These are phyloP conservation scores for Masnerella sp. DNA, from an alignment of 2,888 invertebrate genomes.

Conservation along the genomic window DNA sequence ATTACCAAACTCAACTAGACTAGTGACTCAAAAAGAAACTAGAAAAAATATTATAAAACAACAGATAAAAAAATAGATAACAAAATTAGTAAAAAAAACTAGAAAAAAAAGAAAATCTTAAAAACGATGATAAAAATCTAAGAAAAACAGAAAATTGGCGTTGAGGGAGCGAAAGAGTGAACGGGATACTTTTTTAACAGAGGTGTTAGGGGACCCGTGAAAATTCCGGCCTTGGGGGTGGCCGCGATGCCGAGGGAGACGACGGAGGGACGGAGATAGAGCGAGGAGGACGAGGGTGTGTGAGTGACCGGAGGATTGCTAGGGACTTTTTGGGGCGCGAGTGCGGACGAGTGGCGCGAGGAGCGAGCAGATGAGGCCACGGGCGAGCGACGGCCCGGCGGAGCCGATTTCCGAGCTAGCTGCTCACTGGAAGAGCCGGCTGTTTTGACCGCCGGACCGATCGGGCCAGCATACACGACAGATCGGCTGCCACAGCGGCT, in stretches of 20 bases:
- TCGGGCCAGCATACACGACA: slow-evolving; percentile 73
- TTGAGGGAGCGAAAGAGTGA: slow-evolving; percentile 32
- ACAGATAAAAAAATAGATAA: too few relatives aligned
- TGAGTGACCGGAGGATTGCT: slow-evolving; percentile 22
- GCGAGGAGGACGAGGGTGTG: slow-evolving; percentile 37
- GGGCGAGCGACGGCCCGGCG: slow-evolving; percentile 73
- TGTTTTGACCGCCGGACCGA: slow-evolving; percentile 74
- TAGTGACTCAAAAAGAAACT: too few relatives aligned
- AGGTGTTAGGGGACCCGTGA: slow-evolving; percentile 39
- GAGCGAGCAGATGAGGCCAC: slow-evolving; percentile 72
- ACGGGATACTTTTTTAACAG: slow-evolving; percentile 59
- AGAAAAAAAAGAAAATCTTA: too few relatives aligned
- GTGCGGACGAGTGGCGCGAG: slow-evolving; percentile 46
- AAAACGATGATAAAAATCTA: too few relatives aligned
- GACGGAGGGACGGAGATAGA: slow-evolving; percentile 37
- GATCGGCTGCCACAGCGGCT: slow-evolving; percentile 76
- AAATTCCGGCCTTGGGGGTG: slow-evolving; percentile 25
- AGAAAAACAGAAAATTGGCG: too few relatives aligned
- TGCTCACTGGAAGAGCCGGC: slow-evolving; percentile 71
- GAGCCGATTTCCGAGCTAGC: slow-evolving; percentile 72
- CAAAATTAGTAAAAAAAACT: too few relatives aligned
- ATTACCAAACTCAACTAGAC: too few relatives aligned
- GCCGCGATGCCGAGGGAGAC: slow-evolving; percentile 53
- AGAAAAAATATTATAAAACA: too few relatives aligned
- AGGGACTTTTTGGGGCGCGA: slow-evolving; percentile 15